Percentiles rank a stretch among this genome's conserved stretches.
Evolutionary conservation across 2,113 vertebrate species (phyloP).

Genomic region (Pituophis catenifer): DNA sequence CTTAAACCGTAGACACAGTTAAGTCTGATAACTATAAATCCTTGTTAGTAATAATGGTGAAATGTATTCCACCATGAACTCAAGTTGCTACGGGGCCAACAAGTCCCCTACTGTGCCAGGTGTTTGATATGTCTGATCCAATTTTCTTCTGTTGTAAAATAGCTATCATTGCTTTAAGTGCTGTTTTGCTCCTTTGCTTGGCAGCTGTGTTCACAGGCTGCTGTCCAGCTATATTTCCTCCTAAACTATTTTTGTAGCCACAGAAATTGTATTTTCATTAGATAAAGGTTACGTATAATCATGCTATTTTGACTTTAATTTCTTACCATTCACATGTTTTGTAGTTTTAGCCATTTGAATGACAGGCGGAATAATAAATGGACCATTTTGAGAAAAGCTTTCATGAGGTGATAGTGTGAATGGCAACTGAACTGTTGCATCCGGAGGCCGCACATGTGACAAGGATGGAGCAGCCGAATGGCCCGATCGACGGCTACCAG

Average conservation of each 20-base stretch:
- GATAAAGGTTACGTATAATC: slow-evolving; percentile 45
- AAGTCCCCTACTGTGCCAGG: slow-evolving; percentile 7
- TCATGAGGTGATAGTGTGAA: neutral
- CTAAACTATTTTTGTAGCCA: slow-evolving; percentile 33
- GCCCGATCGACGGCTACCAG: no score
- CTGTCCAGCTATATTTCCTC: slow-evolving; percentile 48
- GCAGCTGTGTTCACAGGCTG: slow-evolving; percentile 50
- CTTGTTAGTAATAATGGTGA: slow-evolving; percentile 1
- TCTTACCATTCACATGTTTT: slow-evolving; percentile 1
- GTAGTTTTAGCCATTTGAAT: neutral
- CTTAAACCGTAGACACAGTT: neutral
- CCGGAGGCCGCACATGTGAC: no score
- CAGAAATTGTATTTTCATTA: slow-evolving; percentile 30
- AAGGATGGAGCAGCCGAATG: no score
- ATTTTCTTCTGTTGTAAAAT: slow-evolving; percentile 42
- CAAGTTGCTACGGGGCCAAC: slow-evolving; percentile 31
- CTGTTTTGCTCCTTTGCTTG: slow-evolving; percentile 53
- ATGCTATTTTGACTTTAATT: slow-evolving; percentile 26
- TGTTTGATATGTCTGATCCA: slow-evolving; percentile 37
- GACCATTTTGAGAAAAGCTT: neutral
- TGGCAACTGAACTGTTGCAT: neutral
- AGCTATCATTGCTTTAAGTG: slow-evolving; percentile 47
- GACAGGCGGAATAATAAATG: neutral
- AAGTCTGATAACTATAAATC: slow-evolving; percentile 5
- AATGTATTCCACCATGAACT: slow-evolving; percentile 16